Conservation (phyloP, 2,113 vertebrate species). For the Climacteris rufus region DNA sequence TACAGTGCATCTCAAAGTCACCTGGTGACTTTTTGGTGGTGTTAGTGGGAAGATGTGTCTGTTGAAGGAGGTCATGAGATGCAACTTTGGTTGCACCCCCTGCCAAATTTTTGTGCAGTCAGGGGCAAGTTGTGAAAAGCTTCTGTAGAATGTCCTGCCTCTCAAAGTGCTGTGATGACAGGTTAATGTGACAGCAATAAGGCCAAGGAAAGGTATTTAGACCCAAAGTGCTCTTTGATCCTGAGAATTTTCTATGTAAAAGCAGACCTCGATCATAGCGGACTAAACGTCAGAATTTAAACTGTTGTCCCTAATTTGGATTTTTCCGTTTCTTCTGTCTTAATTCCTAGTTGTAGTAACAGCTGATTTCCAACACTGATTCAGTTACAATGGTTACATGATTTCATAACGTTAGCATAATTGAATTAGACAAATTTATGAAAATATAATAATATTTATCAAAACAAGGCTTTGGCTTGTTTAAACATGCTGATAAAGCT, state of each 20-base stretch:
- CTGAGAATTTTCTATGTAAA: not conserved
- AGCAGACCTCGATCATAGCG: accelerated
- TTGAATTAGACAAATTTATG: not conserved
- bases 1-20: not conserved
- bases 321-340: not conserved
- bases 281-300: not conserved
- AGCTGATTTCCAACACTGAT: not conserved
- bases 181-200: not conserved
- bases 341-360: not conserved
- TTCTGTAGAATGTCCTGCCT: not conserved
- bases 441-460: not conserved
- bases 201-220: not conserved
- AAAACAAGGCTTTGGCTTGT: not conserved
- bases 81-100: not conserved
- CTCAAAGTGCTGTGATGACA: not conserved
- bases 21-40: not conserved
- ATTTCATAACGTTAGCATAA: not conserved
- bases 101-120: not conserved
- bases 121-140: not conserved
- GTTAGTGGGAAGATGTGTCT: not conserved
- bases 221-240: not conserved
- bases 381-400: not conserved
- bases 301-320: not conserved
- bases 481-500: not conserved
- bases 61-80: not conserved